Evolutionary conservation across 2,113 vertebrate genomes (phyloP).

Genomic region (Campylomormyrus numenius): DNA sequence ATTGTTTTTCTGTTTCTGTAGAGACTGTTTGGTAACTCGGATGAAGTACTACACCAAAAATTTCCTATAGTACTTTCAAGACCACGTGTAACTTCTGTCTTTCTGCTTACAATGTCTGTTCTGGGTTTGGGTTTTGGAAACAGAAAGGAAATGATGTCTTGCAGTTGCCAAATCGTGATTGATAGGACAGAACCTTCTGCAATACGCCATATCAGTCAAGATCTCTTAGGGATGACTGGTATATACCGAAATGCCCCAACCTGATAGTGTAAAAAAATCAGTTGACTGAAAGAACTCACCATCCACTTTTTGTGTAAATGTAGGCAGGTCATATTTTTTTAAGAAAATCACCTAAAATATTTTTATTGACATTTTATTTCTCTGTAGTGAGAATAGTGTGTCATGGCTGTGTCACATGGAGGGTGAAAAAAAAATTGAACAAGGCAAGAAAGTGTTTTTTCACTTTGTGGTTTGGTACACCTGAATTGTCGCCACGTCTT

Average conservation of each 20-base stretch:
- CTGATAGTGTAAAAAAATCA: neutral
- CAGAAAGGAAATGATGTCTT: neutral
- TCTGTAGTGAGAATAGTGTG: neutral
- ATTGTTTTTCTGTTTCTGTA: neutral
- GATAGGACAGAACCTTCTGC: neutral
- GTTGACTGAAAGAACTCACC: neutral
- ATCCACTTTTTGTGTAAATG: neutral
- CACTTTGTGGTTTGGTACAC: conserved; percentile 67
- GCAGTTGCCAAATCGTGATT: neutral
- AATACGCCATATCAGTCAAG: neutral
- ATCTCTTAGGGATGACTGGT: neutral
- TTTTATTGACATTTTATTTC: neutral
- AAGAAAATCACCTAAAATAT: neutral
- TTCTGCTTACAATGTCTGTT: neutral
- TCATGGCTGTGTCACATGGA: conserved; percentile 29
- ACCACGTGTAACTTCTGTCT: neutral
- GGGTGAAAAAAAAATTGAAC: conserved; percentile 42
- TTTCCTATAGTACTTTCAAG: neutral
- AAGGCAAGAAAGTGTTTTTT: conserved; percentile 53
- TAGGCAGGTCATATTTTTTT: neutral
- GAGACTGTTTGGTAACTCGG: neutral
- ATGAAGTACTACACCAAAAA: neutral
- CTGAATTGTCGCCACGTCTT: conserved; percentile 58
- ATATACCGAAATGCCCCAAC: neutral
- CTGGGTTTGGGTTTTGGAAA: neutral